Conservation (phyloP, 53 echinoderm and acorn worm species). For the Actinopyga echinites region DNA sequence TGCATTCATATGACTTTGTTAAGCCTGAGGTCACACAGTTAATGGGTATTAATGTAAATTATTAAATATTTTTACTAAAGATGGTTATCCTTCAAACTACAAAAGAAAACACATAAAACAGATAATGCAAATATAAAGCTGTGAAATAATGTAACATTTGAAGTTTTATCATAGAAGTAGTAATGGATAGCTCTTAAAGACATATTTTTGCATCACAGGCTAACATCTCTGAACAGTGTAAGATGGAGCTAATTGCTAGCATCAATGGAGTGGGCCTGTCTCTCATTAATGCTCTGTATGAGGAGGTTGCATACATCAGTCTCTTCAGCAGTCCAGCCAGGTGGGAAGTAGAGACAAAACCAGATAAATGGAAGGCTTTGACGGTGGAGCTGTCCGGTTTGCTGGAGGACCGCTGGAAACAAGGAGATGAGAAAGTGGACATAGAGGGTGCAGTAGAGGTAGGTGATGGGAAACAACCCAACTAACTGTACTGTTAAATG, state of each 20-base stretch:
- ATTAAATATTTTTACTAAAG: too few relatives aligned
- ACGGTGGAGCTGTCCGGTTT: conserved; percentile 87
- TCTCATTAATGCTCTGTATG: conserved; percentile 79
- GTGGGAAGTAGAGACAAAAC: conserved; percentile 97
- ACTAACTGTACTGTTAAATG: too few relatives aligned
- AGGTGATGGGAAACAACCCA: neutral
- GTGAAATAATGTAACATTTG: too few relatives aligned
- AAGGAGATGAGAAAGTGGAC: conserved; percentile 64
- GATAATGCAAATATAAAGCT: too few relatives aligned
- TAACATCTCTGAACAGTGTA: conserved; percentile 86
- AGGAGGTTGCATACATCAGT: conserved; percentile 93
- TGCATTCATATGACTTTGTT: too few relatives aligned
- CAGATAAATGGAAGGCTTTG: conserved; percentile 88
- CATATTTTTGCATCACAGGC: conserved; percentile 51
- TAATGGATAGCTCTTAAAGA: too few relatives aligned
- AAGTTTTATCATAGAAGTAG: too few relatives aligned
- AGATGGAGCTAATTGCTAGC: conserved; percentile 81
- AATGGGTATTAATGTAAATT: too few relatives aligned
- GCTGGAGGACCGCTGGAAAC: conserved; percentile 76
- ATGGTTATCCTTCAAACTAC: too few relatives aligned
- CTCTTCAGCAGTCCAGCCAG: conserved; percentile 80
- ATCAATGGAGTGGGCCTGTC: conserved; percentile 85
- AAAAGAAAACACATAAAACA: too few relatives aligned
- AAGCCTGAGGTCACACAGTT: too few relatives aligned
- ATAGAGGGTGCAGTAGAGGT: conserved; percentile 90